Base-by-base conservation (phyloP, 2,113 vertebrate species). In the Anhinga anhinga region DNA sequence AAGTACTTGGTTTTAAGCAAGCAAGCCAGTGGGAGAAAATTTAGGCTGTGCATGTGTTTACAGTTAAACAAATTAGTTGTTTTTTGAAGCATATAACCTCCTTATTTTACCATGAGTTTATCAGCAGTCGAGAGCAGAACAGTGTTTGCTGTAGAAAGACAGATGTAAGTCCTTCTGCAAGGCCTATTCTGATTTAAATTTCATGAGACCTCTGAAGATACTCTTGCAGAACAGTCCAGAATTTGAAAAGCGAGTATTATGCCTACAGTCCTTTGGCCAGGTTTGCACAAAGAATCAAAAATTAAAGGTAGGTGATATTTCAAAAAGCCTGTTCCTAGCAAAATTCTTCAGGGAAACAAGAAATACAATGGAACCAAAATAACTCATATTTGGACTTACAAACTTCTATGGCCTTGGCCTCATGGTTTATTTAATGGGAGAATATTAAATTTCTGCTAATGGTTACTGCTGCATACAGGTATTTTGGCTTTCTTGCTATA, bases 381-480 rank as follows among this genome's bases (percentile, higher is more conserved):
- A 45, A 30, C 4, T 38, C 2, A 1, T 44, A 44, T 44, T 76
- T 87, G 5, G 4, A 56, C 15, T 47, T 45, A 6, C 0, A 69
- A 65, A 30, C 15, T 34, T 52, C 71, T 42, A 38, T 26, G 6
- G 2, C 6, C 15, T 77, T 44, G 7, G 5, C 9, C 36, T 70
- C 3, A 0, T 8, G 10, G 16, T 59, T 83, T 52, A 15, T 80
- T 63, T 59, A 69, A 40, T 56, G 4, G 5, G 3, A 65, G 7
- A 84, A 61, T 53, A 61, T 34, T 47, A 62, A 27, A 52, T 62
- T 79, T 79, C 32, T 90, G 12, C 11, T 67, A 18, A 32, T 56
- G 6, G 8, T 59, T 69, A 36, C 5, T 45, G 9, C 8, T 87
- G 6, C 19, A 34, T 55, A 17, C 1, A 15, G 1, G 0, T 36